Evolutionary conservation across 1,140 invertebrate species (phyloP).

Genomic region (Piezodorus guildinii): DNA sequence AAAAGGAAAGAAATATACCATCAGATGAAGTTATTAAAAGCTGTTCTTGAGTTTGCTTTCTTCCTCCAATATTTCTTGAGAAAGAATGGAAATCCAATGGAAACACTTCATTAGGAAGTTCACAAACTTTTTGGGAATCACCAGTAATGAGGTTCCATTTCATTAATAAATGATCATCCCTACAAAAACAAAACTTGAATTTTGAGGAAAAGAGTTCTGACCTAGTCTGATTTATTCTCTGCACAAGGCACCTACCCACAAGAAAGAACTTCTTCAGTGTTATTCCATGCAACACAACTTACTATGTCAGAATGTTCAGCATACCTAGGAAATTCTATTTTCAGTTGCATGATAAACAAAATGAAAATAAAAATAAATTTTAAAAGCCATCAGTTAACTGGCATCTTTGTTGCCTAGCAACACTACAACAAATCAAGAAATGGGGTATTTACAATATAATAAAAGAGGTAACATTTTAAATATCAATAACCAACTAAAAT

Average conservation of each 20-base stretch:
- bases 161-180: constrained; percentile 82
- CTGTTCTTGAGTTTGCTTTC: constrained; percentile 66
- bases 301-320: constrained; percentile 61
- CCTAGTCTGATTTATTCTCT: constrained; percentile 13
- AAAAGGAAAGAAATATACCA: no score
- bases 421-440: no score
- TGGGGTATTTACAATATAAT: no score
- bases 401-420: no score
- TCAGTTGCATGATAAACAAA: constrained; percentile 55
- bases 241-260: constrained; percentile 47
- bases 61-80: constrained; percentile 45
- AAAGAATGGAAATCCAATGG: constrained; percentile 82
- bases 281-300: constrained; percentile 83
- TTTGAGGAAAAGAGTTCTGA: background rate
- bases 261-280: constrained; percentile 82
- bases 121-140: constrained; percentile 61
- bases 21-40: constrained; percentile 82
- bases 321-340: constrained; percentile 58
- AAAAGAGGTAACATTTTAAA: no score
- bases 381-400: no score
- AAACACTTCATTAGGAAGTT: constrained; percentile 70
- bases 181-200: constrained; percentile 34
- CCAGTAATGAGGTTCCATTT: constrained; percentile 75
- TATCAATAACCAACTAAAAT: no score
- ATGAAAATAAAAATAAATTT: no score